Evolutionary conservation across 2,888 invertebrate species (phyloP).

Genomic region (Operophtera brumata): DNA sequence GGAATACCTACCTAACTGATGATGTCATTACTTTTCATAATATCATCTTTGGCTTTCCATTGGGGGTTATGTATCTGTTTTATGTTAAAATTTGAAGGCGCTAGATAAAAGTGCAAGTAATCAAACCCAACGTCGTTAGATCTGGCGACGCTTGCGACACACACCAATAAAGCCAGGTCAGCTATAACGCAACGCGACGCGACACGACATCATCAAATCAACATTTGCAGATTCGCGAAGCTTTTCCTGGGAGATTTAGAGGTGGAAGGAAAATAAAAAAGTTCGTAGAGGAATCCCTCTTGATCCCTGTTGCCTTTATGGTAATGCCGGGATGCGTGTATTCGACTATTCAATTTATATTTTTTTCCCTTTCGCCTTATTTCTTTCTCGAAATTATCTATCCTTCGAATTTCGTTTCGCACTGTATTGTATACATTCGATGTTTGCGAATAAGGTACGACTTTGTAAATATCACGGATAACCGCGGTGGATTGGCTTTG

Average conservation of each 20-base stretch:
- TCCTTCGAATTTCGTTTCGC: slow-evolving; percentile 80
- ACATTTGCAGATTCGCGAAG: slow-evolving; percentile 81
- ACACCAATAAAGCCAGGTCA: slow-evolving; percentile 46
- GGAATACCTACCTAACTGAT: no score
- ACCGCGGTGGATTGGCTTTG: slow-evolving; percentile 78
- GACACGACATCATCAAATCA: slow-evolving; percentile 77
- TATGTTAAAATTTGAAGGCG: no score
- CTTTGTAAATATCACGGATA: slow-evolving; percentile 76
- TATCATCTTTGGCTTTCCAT: no score
- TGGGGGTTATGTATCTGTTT: no score
- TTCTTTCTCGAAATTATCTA: slow-evolving; percentile 79
- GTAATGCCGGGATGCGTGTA: slow-evolving; percentile 80
- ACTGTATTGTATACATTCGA: slow-evolving; percentile 79
- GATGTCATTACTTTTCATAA: no score
- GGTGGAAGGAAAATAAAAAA: slow-evolving; percentile 81
- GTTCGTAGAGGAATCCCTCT: slow-evolving; percentile 79
- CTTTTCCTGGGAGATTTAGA: slow-evolving; percentile 79
- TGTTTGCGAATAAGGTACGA: slow-evolving; percentile 79
- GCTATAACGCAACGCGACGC: slow-evolving; percentile 38
- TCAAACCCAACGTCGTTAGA: slow-evolving; percentile 33
- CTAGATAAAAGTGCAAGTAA: slow-evolving; percentile 38
- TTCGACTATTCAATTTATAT: slow-evolving; percentile 81
- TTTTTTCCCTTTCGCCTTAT: slow-evolving; percentile 77
- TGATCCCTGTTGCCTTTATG: slow-evolving; percentile 80
- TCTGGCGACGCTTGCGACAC: not conserved